Evolutionary conservation across 1,140 invertebrate species (phyloP).

Genomic region (Formica selysi): DNA sequence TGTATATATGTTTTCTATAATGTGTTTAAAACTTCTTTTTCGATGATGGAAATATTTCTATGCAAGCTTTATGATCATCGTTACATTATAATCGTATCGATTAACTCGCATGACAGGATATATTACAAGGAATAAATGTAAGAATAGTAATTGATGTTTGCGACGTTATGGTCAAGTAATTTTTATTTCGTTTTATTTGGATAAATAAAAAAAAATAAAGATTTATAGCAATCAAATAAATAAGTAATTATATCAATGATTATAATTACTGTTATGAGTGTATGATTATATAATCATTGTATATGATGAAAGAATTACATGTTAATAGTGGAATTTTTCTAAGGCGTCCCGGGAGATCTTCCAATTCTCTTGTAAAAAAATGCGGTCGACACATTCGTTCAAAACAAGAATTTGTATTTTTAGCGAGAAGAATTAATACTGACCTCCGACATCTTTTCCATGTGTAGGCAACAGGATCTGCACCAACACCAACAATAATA

Average conservation of each 20-base stretch:
- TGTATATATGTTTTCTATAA: neutral
- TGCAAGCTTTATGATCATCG: neutral
- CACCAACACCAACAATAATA: neutral
- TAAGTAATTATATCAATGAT: neutral
- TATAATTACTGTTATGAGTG: neutral
- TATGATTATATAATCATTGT: neutral
- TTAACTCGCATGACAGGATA: neutral
- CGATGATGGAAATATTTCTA: neutral
- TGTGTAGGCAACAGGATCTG: neutral
- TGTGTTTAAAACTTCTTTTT: neutral
- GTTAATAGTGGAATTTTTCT: neutral
- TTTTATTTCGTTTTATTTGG: neutral
- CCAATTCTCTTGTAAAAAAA: neutral
- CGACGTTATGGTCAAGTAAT: neutral
- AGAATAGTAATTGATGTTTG: neutral
- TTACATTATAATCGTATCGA: neutral
- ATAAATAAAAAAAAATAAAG: neutral
- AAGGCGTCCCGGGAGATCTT: neutral
- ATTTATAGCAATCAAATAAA: neutral
- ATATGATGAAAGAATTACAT: neutral
- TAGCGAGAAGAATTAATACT: neutral
- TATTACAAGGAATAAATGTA: neutral
- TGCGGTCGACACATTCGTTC: neutral
- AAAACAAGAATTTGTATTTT: neutral
- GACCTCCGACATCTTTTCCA: slow-evolving; percentile 29